Evolutionary conservation across 2,888 invertebrate genomes (phyloP), one percentile per base, ranked within the genome.

Genomic region (Tenthredo amoena): DNA sequence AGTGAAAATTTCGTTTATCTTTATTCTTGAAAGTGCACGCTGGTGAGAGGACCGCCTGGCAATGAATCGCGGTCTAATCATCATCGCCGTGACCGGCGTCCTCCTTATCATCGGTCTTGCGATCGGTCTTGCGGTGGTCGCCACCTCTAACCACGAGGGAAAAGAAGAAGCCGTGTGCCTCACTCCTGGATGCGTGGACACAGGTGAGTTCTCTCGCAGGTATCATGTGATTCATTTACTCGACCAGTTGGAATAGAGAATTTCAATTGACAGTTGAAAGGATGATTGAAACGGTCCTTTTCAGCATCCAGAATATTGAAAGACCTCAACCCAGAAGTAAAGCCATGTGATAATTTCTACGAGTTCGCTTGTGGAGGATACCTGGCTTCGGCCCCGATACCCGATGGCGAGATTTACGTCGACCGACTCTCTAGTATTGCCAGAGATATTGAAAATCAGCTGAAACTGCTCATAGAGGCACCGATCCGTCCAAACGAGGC

Each of bases 311-410:
- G 95, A 87, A 94, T 97, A 18, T 93, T 97, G 55, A 94, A 95
- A 87, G 96, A 96, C 91, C 96, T 97, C 96, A 96, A 97, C 89
- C 93, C 94, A 0, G 92, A 94, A 1, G 96, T 96, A 9, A 96
- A 97, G 87, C 97, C 97, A 0, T 97, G 97, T 91, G 97, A 97
- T 89, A 97, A 98, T 91, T 97, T 98, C 93, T 97, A 97, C 92
- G 95, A 96, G 89, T 97, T 97, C 91, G 96, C 97, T 0, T 97
- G 97, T 90, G 97, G 97, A 1, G 95, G 95, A 15, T 97, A 97
- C 93, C 93, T 97, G 58, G 95, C 95, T 90, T 95, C 94, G 82
- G 96, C 96, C 0, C 95, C 95, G 85, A 97, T 98, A 85, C 97
- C 97, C 0, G 97, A 97, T 87, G 97, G 97, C 92, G 97, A 97